Evolutionary conservation across 2,888 invertebrate genomes (phyloP), one percentile per base, ranked within the genome.

Genomic region (Melitaea athalia): DNA sequence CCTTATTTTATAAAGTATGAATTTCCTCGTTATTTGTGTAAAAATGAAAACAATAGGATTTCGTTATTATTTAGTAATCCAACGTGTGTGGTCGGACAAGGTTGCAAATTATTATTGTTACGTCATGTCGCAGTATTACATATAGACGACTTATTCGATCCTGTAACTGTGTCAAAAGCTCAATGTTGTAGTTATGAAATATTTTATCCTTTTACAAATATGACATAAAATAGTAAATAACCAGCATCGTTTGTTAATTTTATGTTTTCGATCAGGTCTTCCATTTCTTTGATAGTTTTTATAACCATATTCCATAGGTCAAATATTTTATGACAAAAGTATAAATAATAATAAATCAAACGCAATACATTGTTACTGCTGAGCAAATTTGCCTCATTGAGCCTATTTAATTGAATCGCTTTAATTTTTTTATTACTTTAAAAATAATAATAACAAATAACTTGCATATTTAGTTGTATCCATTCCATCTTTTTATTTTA

Each of bases 81-180:
- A 31, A 61, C 43, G 65, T 67, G 57, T 47, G 55, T 63, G 68
- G 68, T 70, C 72, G 69, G 70, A 71, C 74, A 71, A 74, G 74
- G 74, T 76, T 74, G 73, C 71, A 53, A 43, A 47, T 49, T 68
- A 70, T 47, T 79, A 80, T 80, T 81, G 78, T 78, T 77, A 76
- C 73, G 73, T 80, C 77, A 77, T 78, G 76, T 81, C 79, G 76
- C 88, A 88, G 88, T 89, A 88, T 88, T 89, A 88, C 87, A 87
- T 75, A 79, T 85, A 87, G 82, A 85, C 74, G 76, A 78, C 79
- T 81, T 77, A 79, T 83, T 85, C 81, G 76, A 82, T 82, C 82
- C 78, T 81, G 78, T 81, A 78, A 81, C 79, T 81, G 85, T 87
- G 89, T 91, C 89, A 85, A 87, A 88, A 86, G 89, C 90, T 90